Percentiles rank a stretch among this genome's conserved stretches.
phyloP scores from a whole-genome alignment of 2,113 vertebrate species.

The Tychaedon coryphoeus region DNA sequence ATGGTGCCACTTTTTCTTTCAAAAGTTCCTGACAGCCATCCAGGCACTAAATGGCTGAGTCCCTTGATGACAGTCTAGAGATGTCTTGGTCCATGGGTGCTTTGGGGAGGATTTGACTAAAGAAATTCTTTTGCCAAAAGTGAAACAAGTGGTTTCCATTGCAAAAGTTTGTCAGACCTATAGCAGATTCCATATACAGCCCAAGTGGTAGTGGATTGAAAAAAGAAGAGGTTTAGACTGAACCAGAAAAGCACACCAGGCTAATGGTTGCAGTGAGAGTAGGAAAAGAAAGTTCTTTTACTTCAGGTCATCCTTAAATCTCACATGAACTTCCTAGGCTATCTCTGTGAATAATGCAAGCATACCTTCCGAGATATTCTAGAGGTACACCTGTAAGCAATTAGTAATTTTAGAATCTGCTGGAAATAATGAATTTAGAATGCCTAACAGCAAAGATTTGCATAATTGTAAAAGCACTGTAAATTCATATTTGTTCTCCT shows the following conservation, averaged over 20 bases:
- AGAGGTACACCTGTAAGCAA: background rate
- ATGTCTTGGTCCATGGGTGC: background rate
- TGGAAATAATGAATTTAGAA: background rate
- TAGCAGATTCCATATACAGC: background rate
- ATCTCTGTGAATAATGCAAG: background rate
- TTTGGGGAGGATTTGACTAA: background rate
- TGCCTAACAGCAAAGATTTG: background rate
- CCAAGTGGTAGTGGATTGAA: background rate
- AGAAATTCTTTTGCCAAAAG: background rate
- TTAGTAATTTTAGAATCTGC: background rate
- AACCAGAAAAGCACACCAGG: background rate
- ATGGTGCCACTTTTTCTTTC: background rate
- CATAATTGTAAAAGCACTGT: background rate
- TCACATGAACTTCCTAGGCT: background rate
- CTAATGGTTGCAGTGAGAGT: background rate
- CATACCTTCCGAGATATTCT: background rate
- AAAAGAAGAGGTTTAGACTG: background rate
- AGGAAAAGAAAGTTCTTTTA: background rate
- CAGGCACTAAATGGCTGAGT: background rate
- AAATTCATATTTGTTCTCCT: background rate
- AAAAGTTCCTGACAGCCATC: background rate
- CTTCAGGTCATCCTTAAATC: background rate
- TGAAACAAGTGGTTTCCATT: fast-evolving
- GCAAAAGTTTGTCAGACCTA: background rate
- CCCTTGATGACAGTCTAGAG: background rate